Percentiles rank a stretch among this genome's conserved stretches.
Conservation (phyloP, 1,140 invertebrate species). For the Acromyrmex echinatior region DNA sequence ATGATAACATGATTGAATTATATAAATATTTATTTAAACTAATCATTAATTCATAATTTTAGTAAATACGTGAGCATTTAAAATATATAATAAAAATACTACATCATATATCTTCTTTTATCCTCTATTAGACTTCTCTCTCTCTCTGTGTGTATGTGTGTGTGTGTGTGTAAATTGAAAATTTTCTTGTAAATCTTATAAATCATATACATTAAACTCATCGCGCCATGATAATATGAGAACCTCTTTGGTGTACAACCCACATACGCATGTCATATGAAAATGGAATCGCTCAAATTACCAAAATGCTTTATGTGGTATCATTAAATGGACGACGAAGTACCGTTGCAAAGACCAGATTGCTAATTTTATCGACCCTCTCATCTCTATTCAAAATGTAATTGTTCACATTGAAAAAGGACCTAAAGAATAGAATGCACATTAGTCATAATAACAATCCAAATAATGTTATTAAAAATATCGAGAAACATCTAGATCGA, state of each 20-base stretch:
- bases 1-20: not conserved
- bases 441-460: slow-evolving; percentile 46
- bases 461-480: not conserved
- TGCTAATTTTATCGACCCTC: not conserved
- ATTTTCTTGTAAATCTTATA: not conserved
- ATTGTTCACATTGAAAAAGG: not conserved
- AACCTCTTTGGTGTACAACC: not conserved
- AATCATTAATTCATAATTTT: slow-evolving; percentile 24
- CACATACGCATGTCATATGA: not conserved
- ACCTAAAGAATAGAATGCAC: slow-evolving; percentile 59
- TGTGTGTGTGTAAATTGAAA: slow-evolving; percentile 1
- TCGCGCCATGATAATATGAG: slow-evolving; percentile 6
- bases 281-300: not conserved
- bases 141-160: too few species aligned
- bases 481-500: not conserved
- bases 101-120: not conserved
- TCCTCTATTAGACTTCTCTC: not conserved
- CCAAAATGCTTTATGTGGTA: not conserved
- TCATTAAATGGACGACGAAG: not conserved
- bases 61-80: not conserved
- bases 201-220: not conserved
- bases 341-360: not conserved
- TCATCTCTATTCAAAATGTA: not conserved
- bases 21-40: not conserved
- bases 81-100: slow-evolving; percentile 15